These are phyloP conservation scores for Stictonetta naevosa DNA, from an alignment of 2,113 vertebrate species.

Conservation along the genomic window DNA sequence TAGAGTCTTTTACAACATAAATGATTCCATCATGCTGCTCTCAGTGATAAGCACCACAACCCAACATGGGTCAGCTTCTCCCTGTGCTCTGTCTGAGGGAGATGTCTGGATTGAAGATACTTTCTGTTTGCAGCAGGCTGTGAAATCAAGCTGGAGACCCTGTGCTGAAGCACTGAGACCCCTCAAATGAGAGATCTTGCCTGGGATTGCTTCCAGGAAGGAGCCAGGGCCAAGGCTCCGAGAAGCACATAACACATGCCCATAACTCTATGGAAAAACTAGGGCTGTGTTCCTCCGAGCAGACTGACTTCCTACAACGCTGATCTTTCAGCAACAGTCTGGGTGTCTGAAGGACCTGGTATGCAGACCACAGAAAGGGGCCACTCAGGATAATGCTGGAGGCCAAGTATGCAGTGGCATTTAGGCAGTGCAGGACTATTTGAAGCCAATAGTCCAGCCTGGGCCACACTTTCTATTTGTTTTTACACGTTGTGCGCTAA, in stretches of 20 bases:
- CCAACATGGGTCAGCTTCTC: not conserved
- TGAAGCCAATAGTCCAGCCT: constrained; percentile 9
- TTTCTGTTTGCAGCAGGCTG: not conserved
- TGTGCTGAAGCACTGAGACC: not conserved
- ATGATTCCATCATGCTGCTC: not conserved
- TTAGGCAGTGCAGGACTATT: not conserved
- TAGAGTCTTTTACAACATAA: too few species aligned
- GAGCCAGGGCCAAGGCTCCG: not conserved
- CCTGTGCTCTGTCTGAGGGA: not conserved
- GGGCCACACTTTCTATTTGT: constrained; percentile 17
- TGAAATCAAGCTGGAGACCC: not conserved
- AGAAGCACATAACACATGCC: not conserved
- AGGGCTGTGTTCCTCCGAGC: not conserved
- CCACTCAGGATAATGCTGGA: constrained; percentile 10
- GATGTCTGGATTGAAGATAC: not conserved
- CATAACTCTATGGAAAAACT: not conserved
- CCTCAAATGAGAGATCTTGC: not conserved
- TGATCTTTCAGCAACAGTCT: not conserved
- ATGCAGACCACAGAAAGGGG: constrained; percentile 39
- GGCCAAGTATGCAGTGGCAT: constrained; percentile 3
- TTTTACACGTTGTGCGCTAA: not conserved
- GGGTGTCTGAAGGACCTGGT: constrained; percentile 15
- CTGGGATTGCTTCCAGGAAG: not conserved
- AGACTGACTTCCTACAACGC: not conserved
- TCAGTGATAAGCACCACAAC: not conserved